These are phyloP conservation scores for Etheostoma nigrum DNA, from an alignment of 2,797 vertebrate species.

Conservation along the genomic window DNA sequence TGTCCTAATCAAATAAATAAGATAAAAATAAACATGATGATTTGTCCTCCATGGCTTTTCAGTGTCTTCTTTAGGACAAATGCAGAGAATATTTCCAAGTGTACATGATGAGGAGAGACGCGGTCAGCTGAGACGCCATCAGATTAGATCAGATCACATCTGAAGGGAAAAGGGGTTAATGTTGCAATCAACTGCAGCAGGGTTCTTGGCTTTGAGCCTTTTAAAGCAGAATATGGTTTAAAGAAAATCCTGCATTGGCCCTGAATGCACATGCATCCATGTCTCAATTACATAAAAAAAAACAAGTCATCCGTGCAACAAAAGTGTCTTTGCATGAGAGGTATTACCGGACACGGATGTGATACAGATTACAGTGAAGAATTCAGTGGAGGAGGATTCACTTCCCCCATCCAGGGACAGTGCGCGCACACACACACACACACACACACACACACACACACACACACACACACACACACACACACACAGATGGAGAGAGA, in stretches of 20 bases:
- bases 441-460: not conserved
- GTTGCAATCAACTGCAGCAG: slow-evolving; percentile 15
- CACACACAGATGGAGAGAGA: not conserved
- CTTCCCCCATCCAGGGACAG: slow-evolving; percentile 1
- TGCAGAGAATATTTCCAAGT: slow-evolving; percentile 22
- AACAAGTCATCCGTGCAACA: slow-evolving; percentile 37
- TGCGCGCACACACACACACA: not conserved
- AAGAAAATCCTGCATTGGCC: slow-evolving; percentile 42
- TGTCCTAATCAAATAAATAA: too few species aligned
- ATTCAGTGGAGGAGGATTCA: slow-evolving; percentile 39
- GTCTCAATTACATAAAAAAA: slow-evolving; percentile 34
- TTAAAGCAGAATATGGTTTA: slow-evolving; percentile 36
- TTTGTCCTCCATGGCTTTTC: not conserved
- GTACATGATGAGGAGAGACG: slow-evolving; percentile 14
- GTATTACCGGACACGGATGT: slow-evolving; percentile 51
- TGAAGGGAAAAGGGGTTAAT: slow-evolving; percentile 35
- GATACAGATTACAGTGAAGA: slow-evolving; percentile 57
- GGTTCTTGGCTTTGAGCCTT: slow-evolving; percentile 30
- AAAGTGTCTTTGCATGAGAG: slow-evolving; percentile 39
- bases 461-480: too few species aligned
- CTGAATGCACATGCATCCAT: slow-evolving; percentile 3
- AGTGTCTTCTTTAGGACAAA: slow-evolving; percentile 33
- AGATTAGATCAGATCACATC: slow-evolving; percentile 58
- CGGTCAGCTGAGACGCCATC: slow-evolving; percentile 55
- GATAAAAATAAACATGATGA: too few species aligned